Evolutionary conservation across 2,797 vertebrate species (phyloP), one percentile per base, ranked within the genome.

Genomic region (Allenopithecus nigroviridis): DNA sequence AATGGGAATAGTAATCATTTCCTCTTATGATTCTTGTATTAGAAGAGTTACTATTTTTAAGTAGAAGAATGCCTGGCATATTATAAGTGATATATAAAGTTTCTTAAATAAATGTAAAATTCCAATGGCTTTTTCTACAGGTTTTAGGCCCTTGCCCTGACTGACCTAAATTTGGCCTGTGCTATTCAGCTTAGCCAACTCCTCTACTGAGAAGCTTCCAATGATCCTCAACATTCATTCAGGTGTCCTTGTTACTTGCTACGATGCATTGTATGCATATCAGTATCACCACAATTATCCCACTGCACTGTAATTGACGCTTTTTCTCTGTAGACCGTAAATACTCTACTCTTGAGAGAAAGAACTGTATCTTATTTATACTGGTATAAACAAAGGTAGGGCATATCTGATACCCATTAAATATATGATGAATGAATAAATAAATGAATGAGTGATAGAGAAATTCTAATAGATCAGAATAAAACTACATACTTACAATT

Each of bases 81-180:
- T 83, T 59, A n/a, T 80, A 95, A 76, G 22, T 80, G 26, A 9
- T 50, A 8, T 24, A 8, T 41, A 30, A 83, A 36, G 22, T 74
- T 91, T 80, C 21, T 87, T 59, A 84, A 81, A 28, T 43, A 78
- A 89, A 81, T 70, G 48, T 28, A 84, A 94, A 95, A 91, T 83
- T 48, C n/a, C 78, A n/a, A 10, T 48, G 13, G 21, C 28, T 97
- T 91, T 93, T 64, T 75, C 64, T 96, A 10, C 1, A 83, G 79
- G 43, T 68, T 55, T 76, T 61, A 94, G 46, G 14, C 8, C 17
- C 70, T 80, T 76, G 12, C 30, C 26, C 36, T 28, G 16, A 61
- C 13, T 48, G 68, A 90, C 3, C 84, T 5, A 30, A 61, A 75
- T 92, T 89, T 87, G 50, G 10, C n/a, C 41, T 92, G 55, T 22